These are phyloP conservation scores for Eptatretus atami DNA, from an alignment of 2,797 vertebrate species.

Conservation along the genomic window DNA sequence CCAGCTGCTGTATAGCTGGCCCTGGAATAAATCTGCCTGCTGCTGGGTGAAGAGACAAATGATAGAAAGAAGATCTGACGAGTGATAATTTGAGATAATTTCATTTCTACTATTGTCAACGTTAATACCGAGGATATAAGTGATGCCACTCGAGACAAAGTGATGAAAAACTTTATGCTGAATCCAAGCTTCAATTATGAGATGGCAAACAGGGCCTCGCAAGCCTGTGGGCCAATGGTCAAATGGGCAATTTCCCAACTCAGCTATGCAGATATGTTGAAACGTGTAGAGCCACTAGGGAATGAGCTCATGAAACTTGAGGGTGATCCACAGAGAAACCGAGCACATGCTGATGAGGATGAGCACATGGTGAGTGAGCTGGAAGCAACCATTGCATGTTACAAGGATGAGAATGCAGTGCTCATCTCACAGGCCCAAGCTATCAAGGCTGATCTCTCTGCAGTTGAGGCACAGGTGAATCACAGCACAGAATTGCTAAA, in stretches of 20 bases:
- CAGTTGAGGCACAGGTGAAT: constrained; percentile 89
- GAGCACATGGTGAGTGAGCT: constrained; percentile 96
- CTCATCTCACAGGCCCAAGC: constrained; percentile 95
- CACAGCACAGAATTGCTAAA: constrained; percentile 88
- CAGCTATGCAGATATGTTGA: constrained; percentile 78
- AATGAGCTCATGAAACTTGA: constrained; percentile 96
- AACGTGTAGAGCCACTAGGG: constrained; percentile 75
- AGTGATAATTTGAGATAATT: constrained; percentile 54
- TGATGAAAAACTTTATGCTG: constrained; percentile 97
- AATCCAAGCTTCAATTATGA: constrained; percentile 94
- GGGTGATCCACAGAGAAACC: constrained; percentile 81
- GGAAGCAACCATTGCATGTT: constrained; percentile 81
- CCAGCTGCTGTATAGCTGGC: constrained; percentile 6
- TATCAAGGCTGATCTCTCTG: constrained; percentile 81
- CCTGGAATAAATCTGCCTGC: no score
- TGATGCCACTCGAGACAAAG: constrained; percentile 83
- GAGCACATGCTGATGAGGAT: constrained; percentile 76
- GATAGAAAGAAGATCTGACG: constrained; percentile 58
- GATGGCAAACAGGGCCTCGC: constrained; percentile 70
- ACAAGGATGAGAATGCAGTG: constrained; percentile 91
- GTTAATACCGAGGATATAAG: constrained; percentile 39
- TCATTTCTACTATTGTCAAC: constrained; percentile 39
- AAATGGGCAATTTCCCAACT: constrained; percentile 99
- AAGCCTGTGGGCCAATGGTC: constrained; percentile 94
- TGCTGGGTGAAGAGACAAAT: constrained; percentile 20